Base-by-base conservation (phyloP, 2,797 vertebrate genomes). In the Emydoidea blandingii region DNA sequence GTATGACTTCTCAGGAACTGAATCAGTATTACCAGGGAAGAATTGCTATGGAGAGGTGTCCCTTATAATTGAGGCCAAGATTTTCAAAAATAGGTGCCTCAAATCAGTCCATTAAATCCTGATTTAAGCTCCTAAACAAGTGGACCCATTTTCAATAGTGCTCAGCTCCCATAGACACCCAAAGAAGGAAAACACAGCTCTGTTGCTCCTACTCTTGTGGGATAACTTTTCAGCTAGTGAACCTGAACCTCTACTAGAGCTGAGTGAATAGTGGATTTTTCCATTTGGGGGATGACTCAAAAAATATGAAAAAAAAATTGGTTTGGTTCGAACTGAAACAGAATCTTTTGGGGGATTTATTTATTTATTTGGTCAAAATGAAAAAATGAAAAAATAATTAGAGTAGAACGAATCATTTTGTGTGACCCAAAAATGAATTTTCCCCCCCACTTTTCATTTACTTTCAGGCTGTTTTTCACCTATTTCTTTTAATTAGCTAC, bases 101-200 rank as follows among this genome's bases (percentile, higher is more conserved):
- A 95, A 94, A 44, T 80, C 76, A 31, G 14, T 76, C 80, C 52
- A 59, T 12, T 89, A n/a, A 41, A 47, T 81, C 95, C 88, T 80
- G 62, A 29, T 90, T 31, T 29, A 91, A 89, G 34, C 27, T 94
- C 7, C 21, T 10, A 59, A 78, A 3, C 62, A 93, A 62, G 27
- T 0, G 0, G 74, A 14, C 54, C 85, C 57, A 34, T 62, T 89
- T 90, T 25, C 86, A 81, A 27, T 56, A 82, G 27, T 31, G 18
- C 14, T 83, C 72, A 56, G 8, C 5, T 93, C 49, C 54, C 54
- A 68, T 44, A 79, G 41, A 14, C n/a, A 79, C 41, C 81, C 88
- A 25, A 54, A 44, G 14, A 5, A 76, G 25, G 21, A 47, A 44
- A 81, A 53, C 14, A 8, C 49, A 16, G 59, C 6, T 78, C 1